phyloP scores from a whole-genome alignment of 2,113 vertebrate genomes.

The Microcebus murinus region DNA sequence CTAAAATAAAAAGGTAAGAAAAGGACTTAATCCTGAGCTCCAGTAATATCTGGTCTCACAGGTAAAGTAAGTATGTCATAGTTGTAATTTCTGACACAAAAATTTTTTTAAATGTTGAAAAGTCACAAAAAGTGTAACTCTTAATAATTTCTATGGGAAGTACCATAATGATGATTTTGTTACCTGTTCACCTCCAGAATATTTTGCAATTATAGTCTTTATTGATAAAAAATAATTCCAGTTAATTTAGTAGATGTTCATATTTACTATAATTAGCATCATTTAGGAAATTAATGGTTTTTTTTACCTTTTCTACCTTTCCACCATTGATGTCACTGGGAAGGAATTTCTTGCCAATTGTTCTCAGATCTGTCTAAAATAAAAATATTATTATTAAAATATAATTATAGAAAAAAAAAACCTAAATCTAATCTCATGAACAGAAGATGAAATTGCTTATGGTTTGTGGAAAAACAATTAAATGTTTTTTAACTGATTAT shows the following conservation, averaged over 20 bases:
- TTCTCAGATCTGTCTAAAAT: constrained; percentile 96
- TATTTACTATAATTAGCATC: neutral
- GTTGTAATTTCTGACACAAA: constrained; percentile 4
- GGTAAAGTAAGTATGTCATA: neutral
- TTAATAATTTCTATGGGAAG: neutral
- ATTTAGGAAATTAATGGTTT: neutral
- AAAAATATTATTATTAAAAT: constrained; percentile 77
- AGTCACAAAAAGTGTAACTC: neutral
- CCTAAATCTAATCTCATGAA: constrained; percentile 36
- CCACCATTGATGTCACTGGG: constrained; percentile 97
- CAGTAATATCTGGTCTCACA: neutral
- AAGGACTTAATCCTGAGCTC: neutral
- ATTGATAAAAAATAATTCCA: constrained; percentile 24
- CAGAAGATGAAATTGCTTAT: constrained; percentile 50
- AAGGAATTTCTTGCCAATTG: constrained; percentile 94
- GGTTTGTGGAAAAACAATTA: neutral
- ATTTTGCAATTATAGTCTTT: constrained; percentile 3
- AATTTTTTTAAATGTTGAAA: neutral
- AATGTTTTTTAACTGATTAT: constrained; percentile 52
- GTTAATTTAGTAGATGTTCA: neutral
- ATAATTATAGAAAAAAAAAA: constrained; percentile 70
- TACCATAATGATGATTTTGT: neutral
- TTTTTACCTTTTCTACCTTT: constrained; percentile 94
- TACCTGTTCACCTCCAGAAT: neutral
- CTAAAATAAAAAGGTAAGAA: neutral